Evolutionary conservation across 1,140 invertebrate species (phyloP).

Genomic region (Macrobrachium rosenbergii): DNA sequence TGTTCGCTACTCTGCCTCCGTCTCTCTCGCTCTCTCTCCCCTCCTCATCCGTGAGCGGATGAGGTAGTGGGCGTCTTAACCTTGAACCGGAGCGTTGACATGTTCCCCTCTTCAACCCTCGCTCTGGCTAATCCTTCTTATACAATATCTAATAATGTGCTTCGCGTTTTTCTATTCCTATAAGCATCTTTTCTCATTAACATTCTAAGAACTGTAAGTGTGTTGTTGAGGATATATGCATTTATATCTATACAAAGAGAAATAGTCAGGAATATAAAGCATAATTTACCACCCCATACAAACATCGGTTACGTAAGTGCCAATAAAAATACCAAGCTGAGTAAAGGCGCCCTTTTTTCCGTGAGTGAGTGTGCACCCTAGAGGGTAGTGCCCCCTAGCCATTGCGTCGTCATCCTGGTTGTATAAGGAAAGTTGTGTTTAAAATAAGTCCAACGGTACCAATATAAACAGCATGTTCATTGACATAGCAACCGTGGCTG

Average conservation of each 20-base stretch:
- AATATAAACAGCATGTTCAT: constrained; percentile 25
- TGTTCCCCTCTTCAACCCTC: constrained; percentile 1
- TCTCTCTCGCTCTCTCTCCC: background rate
- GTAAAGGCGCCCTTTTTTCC: background rate
- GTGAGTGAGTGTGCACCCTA: no score
- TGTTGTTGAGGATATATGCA: background rate
- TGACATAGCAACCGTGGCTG: background rate
- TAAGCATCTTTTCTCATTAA: no score
- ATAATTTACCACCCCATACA: background rate
- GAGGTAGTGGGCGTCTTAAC: constrained; percentile 40
- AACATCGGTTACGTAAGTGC: constrained; percentile 20
- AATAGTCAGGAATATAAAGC: background rate
- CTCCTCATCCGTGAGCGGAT: constrained; percentile 14
- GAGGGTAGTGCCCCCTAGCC: background rate
- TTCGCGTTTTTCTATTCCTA: background rate
- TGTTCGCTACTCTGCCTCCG: background rate
- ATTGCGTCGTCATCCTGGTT: background rate
- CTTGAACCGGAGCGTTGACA: constrained; percentile 48
- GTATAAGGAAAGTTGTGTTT: constrained; percentile 50
- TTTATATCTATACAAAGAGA: constrained; percentile 28
- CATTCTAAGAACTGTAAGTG: no score
- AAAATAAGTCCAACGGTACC: constrained; percentile 42
- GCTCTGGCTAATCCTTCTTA: background rate
- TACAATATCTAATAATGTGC: background rate
- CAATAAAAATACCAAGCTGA: no score